These are phyloP conservation scores for Bhutanitis thaidina DNA, from an alignment of 2,888 invertebrate species.

Conservation along the genomic window DNA sequence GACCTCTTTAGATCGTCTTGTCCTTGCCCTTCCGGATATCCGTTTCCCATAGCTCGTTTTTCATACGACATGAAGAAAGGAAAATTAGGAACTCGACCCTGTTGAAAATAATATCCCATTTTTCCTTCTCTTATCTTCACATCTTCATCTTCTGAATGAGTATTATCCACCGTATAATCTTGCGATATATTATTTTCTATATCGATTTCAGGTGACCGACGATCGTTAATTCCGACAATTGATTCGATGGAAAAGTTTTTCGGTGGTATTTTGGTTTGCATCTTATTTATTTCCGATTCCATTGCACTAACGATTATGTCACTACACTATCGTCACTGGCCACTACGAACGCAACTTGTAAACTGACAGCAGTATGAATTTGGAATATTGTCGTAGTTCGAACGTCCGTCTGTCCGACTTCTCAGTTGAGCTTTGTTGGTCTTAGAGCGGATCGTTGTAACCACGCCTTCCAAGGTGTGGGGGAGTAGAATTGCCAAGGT, in stretches of 20 bases:
- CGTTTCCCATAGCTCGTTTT: constrained; percentile 51
- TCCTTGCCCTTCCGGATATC: constrained; percentile 39
- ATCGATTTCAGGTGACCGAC: constrained; percentile 69
- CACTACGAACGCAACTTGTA: constrained; percentile 26
- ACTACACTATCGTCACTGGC: constrained; percentile 26
- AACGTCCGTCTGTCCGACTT: constrained; percentile 31
- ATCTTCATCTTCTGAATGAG: constrained; percentile 63
- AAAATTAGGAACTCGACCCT: constrained; percentile 66
- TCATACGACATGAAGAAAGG: constrained; percentile 75
- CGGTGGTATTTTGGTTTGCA: constrained; percentile 71
- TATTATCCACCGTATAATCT: constrained; percentile 49
- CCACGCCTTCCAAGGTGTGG: constrained; percentile 17
- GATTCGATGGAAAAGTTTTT: constrained; percentile 84
- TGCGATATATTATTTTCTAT: constrained; percentile 65
- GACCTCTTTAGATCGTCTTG: constrained; percentile 64
- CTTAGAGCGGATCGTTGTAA: constrained; percentile 8
- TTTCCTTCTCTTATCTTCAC: constrained; percentile 59
- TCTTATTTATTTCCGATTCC: constrained; percentile 69
- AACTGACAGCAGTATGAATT: constrained; percentile 25
- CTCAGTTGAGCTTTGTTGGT: constrained; percentile 27
- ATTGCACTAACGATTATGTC: constrained; percentile 34
- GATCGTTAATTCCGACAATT: constrained; percentile 69
- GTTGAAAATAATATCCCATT: constrained; percentile 68
- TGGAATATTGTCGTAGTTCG: constrained; percentile 21
- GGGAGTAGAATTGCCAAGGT: neutral